Evolutionary conservation across 2,888 invertebrate species (phyloP).

Genomic region (Hedychridium roseum): DNA sequence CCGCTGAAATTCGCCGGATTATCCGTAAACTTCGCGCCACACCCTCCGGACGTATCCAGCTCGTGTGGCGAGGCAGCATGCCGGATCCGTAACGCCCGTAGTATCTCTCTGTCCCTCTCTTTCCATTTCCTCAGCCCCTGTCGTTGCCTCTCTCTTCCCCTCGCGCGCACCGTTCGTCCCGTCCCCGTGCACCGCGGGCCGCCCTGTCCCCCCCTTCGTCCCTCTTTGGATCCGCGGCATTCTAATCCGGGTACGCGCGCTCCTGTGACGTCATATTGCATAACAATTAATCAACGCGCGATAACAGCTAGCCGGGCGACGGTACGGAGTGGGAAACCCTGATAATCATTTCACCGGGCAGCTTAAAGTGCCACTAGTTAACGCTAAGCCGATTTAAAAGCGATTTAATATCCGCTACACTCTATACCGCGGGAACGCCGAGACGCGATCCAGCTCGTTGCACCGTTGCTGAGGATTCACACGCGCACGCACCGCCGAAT

Average conservation of each 20-base stretch:
- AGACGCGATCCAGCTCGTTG: background rate
- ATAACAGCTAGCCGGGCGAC: conserved; percentile 57
- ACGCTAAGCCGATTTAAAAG: conserved; percentile 65
- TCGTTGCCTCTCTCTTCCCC: background rate
- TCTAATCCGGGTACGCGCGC: conserved; percentile 58
- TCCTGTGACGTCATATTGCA: conserved; percentile 64
- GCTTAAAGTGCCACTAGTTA: conserved; percentile 65
- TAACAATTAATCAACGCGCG: conserved; percentile 64
- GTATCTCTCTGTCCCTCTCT: too few relatives aligned
- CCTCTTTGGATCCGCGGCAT: conserved; percentile 41
- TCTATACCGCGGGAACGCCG: conserved; percentile 44
- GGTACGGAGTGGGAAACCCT: conserved; percentile 60
- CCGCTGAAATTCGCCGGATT: conserved; percentile 61
- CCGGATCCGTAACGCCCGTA: too few relatives aligned
- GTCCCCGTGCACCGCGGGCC: conserved; percentile 31
- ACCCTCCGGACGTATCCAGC: too few relatives aligned
- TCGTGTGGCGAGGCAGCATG: too few relatives aligned
- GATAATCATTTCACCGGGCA: conserved; percentile 64
- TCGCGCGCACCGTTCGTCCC: conserved; percentile 26
- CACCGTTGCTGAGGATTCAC: background rate
- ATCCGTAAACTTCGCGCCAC: conserved; percentile 58
- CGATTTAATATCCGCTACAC: conserved; percentile 63
- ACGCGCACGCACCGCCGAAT: conserved; percentile 2
- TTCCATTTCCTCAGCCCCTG: too few relatives aligned
- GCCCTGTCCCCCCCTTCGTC: conserved; percentile 22